A percentile compares a stretch with the other conserved stretches of the same genome.
Conservation (phyloP, 2,888 invertebrate species). For the Asteroscopus sphinx region DNA sequence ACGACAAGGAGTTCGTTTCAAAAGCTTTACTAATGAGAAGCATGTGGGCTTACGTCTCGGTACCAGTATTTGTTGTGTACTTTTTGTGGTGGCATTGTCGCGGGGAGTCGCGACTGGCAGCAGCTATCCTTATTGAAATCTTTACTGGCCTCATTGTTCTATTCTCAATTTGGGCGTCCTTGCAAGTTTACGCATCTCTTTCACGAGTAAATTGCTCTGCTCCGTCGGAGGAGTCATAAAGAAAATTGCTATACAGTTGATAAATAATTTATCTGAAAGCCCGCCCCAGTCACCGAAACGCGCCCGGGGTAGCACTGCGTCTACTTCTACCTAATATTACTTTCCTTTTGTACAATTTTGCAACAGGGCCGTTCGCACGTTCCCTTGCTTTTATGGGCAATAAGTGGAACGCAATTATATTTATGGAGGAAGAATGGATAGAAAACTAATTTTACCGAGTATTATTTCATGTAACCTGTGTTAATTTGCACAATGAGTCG, state of each 20-base stretch:
- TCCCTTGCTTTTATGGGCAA: slow-evolving; percentile 89
- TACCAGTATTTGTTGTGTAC: slow-evolving; percentile 54
- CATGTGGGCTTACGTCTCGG: slow-evolving; percentile 68
- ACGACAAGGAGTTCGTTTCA: slow-evolving; percentile 75
- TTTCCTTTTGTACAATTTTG: slow-evolving; percentile 90
- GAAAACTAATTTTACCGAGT: slow-evolving; percentile 87
- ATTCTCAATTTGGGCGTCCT: slow-evolving; percentile 86
- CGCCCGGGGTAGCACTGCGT: slow-evolving; percentile 80
- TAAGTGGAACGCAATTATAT: slow-evolving; percentile 90
- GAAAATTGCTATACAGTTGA: slow-evolving; percentile 90
- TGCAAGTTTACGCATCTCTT: slow-evolving; percentile 89
- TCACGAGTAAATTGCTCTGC: slow-evolving; percentile 88
- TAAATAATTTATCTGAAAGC: slow-evolving; percentile 90
- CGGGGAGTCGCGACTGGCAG: slow-evolving; percentile 50
- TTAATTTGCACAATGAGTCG: slow-evolving; percentile 47
- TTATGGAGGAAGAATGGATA: slow-evolving; percentile 87
- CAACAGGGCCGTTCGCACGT: slow-evolving; percentile 89
- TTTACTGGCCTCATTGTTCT: slow-evolving; percentile 82
- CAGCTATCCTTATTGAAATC: slow-evolving; percentile 80
- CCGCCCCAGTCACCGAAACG: slow-evolving; percentile 89
- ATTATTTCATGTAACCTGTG: slow-evolving; percentile 71
- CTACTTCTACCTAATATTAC: slow-evolving; percentile 88
- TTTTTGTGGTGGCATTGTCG: slow-evolving; percentile 48
- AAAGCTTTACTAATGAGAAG: slow-evolving; percentile 75
- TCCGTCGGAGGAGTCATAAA: slow-evolving; percentile 90